Conservation (phyloP, 2,888 invertebrate genomes). For the Tinea pellionella region DNA sequence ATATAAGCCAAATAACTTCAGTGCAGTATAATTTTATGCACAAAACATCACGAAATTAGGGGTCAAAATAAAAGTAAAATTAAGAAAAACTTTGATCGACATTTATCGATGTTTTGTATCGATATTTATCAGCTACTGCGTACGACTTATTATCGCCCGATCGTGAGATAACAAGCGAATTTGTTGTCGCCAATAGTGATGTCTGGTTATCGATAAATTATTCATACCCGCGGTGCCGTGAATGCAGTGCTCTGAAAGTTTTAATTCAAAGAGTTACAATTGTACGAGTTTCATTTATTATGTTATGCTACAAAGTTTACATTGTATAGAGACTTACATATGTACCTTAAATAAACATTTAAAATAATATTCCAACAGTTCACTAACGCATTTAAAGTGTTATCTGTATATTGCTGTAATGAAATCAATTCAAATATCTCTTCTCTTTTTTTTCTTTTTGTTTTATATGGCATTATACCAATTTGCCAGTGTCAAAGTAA, state of each 20-base stretch:
- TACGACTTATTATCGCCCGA: conserved; percentile 51
- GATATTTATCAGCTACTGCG: conserved; percentile 27
- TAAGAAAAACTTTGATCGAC: neutral
- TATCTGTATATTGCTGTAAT: no score
- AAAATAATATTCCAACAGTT: no score
- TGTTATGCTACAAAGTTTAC: no score
- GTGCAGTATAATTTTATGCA: no score
- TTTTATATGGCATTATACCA: no score
- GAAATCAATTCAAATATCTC: no score
- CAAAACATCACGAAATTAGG: neutral
- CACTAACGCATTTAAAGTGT: no score
- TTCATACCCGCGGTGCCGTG: neutral
- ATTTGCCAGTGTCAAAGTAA: no score
- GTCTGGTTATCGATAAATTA: conserved; percentile 13
- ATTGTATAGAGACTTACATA: no score
- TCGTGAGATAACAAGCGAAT: conserved; percentile 56
- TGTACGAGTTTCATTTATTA: neutral
- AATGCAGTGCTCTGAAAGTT: neutral
- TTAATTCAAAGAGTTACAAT: neutral
- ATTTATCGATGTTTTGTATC: conserved; percentile 12
- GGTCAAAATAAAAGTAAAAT: neutral
- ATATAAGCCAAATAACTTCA: no score
- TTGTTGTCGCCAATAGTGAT: conserved; percentile 36
- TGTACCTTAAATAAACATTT: no score
- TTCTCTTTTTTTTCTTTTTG: no score